Conservation (phyloP, 2,113 vertebrate genomes). For the Anoplopoma fimbria region DNA sequence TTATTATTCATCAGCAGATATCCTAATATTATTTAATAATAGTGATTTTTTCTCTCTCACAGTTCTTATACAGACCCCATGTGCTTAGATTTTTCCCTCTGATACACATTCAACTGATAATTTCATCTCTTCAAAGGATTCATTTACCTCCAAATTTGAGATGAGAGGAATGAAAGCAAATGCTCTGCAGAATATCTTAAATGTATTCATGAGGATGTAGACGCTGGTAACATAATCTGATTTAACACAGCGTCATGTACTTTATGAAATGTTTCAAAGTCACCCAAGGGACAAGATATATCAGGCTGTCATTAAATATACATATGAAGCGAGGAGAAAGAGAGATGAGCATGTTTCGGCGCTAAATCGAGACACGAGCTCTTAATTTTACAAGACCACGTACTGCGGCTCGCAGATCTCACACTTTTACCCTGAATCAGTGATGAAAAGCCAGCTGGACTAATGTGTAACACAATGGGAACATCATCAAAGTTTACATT, state of each 20-base stretch:
- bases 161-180: constrained; percentile 59
- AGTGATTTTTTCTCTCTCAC: background rate
- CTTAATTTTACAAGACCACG: constrained; percentile 32
- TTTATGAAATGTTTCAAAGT: constrained; percentile 63
- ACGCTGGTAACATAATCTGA: constrained; percentile 55
- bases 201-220: constrained; percentile 54
- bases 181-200: constrained; percentile 28
- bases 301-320: constrained; percentile 66
- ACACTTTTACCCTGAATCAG: constrained; percentile 4
- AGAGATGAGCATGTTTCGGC: constrained; percentile 37
- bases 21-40: constrained; percentile 18
- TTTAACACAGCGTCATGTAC: constrained; percentile 35
- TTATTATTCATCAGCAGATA: constrained; percentile 12
- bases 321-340: constrained; percentile 43
- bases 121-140: constrained; percentile 52
- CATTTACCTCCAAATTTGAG: constrained; percentile 45
- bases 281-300: constrained; percentile 59
- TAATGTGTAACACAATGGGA: background rate
- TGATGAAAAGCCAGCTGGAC: constrained; percentile 12
- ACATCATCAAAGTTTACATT: background rate
- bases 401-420: constrained; percentile 11
- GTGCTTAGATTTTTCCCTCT: constrained; percentile 52
- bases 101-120: constrained; percentile 58
- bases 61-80: background rate
- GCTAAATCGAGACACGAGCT: constrained; percentile 28